Evolutionary conservation across 2,797 vertebrate species (phyloP).

Genomic region (Neopelma chrysocephalum): DNA sequence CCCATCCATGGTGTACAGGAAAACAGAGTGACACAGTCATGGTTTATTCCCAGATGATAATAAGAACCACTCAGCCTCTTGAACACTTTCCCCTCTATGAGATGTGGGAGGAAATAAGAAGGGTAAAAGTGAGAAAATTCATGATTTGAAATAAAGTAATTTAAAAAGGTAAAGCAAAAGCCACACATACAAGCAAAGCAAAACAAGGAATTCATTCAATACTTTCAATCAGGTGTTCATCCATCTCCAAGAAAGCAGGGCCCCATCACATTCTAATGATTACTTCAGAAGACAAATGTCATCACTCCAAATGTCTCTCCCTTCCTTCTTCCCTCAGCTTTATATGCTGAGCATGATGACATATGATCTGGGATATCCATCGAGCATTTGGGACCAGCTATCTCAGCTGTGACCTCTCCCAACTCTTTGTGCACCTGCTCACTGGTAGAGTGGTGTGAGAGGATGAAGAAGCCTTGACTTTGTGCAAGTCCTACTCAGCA

Average conservation of each 20-base stretch:
- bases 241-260: not conserved
- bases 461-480: not conserved
- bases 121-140: not conserved
- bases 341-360: not conserved
- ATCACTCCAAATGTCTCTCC: rapidly evolving
- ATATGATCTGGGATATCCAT: not conserved
- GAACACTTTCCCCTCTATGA: not conserved
- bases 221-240: not conserved
- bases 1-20: too few species aligned
- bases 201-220: not conserved
- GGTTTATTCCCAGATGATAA: not conserved
- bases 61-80: not conserved
- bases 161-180: not conserved
- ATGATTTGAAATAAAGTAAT: not conserved
- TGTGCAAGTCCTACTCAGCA: not conserved
- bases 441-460: rapidly evolving
- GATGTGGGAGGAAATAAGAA: not conserved
- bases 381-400: not conserved
- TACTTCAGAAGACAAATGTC: not conserved
- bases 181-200: rapidly evolving
- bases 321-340: not conserved
- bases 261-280: rapidly evolving
- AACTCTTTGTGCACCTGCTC: not conserved
- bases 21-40: not conserved
- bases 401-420: rapidly evolving